Evolutionary conservation across 35 echinoderm and acorn worm genomes (phyloP).

Genomic region (Acanthaster planci): DNA sequence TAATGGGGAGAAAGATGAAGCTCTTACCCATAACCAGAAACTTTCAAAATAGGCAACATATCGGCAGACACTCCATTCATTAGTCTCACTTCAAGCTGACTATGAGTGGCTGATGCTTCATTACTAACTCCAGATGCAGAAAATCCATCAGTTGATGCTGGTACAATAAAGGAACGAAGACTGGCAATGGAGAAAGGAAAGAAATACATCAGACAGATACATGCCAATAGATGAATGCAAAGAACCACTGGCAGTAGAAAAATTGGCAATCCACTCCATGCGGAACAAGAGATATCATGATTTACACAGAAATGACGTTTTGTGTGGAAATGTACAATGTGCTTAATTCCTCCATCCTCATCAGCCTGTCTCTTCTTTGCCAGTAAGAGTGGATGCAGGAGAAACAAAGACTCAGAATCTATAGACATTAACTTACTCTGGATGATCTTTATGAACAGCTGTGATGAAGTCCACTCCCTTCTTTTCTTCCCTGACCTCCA

Average conservation of each 20-base stretch:
- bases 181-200: background rate
- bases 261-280: too few relatives aligned
- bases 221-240: too few relatives aligned
- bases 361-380: too few relatives aligned
- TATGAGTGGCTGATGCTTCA: background rate
- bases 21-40: conserved; percentile 68
- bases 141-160: conserved; percentile 5
- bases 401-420: conserved; percentile 30
- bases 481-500: conserved; percentile 73
- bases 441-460: conserved; percentile 68
- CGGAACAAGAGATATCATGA: too few relatives aligned
- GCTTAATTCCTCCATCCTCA: background rate
- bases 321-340: too few relatives aligned
- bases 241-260: too few relatives aligned
- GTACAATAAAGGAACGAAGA: conserved; percentile 30
- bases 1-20: too few relatives aligned
- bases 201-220: background rate
- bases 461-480: conserved; percentile 80
- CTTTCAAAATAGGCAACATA: conserved; percentile 64
- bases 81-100: conserved; percentile 40
- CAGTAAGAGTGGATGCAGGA: background rate
- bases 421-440: conserved; percentile 70
- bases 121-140: background rate
- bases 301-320: too few relatives aligned
- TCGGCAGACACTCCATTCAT: conserved; percentile 62